Evolutionary conservation across 2,113 vertebrate species (phyloP).

Genomic region (Sorex fumeus): DNA sequence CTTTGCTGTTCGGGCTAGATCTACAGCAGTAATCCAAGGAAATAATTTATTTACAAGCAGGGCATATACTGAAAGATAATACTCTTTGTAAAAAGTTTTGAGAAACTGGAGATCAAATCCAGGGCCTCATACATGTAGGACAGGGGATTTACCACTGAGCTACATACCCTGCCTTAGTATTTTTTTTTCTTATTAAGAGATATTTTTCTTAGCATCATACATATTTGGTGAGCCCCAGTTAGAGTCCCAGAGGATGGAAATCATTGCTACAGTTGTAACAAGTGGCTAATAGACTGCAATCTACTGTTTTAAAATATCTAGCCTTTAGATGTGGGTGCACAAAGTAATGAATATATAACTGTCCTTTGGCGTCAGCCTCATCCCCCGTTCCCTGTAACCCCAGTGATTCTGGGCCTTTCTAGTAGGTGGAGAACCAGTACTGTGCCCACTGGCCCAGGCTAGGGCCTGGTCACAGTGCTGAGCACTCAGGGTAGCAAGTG

Average conservation of each 20-base stretch:
- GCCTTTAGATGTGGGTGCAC: neutral
- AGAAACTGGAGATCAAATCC: too few species aligned
- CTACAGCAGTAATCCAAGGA: neutral
- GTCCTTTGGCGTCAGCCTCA: neutral
- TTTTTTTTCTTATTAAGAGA: too few species aligned
- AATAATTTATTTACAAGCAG: neutral
- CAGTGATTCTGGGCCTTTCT: neutral
- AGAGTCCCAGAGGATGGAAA: neutral
- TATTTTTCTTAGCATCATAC: neutral
- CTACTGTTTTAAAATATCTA: neutral
- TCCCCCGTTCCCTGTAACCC: rapidly evolving
- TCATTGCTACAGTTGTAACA: neutral
- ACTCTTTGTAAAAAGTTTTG: neutral
- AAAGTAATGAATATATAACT: neutral
- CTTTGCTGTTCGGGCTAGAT: too few species aligned
- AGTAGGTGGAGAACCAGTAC: neutral
- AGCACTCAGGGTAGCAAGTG: neutral
- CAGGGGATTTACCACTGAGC: neutral
- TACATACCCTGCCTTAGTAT: too few species aligned
- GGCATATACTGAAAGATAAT: neutral
- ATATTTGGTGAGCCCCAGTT: neutral
- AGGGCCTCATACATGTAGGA: neutral
- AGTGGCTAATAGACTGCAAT: neutral
- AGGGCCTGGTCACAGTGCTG: neutral
- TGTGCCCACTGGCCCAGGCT: neutral